Percentiles rank a stretch among this genome's conserved stretches.
phyloP scores from a whole-genome alignment of 1,140 invertebrate genomes.

The Penaeus japonicus region DNA sequence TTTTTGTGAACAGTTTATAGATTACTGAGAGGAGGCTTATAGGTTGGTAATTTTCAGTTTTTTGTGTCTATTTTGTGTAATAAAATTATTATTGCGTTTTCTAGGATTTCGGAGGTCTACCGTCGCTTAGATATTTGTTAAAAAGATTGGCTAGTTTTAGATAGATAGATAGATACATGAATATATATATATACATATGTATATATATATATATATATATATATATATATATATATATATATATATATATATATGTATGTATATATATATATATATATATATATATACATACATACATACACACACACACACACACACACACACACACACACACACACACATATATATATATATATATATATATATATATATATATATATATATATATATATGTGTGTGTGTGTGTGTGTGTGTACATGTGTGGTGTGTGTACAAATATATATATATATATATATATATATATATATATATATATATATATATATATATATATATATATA shows the following conservation, averaged over 20 bases:
- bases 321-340: background rate
- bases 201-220: slow-evolving; percentile 6
- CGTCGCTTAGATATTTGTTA: too few species aligned
- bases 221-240: slow-evolving; percentile 1
- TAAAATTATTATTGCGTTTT: too few species aligned
- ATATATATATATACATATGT: background rate
- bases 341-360: too few species aligned
- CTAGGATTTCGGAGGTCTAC: too few species aligned
- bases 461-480: background rate
- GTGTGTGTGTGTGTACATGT: background rate
- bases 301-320: background rate
- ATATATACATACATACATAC: background rate
- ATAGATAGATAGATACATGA: background rate
- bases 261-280: background rate
- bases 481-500: slow-evolving; percentile 2
- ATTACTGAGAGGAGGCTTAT: too few species aligned
- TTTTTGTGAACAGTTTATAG: too few species aligned
- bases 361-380: too few species aligned
- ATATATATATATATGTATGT: background rate
- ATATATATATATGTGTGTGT: background rate
- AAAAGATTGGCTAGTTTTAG: too few species aligned
- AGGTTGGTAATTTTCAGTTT: too few species aligned
- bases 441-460: slow-evolving; percentile 13
- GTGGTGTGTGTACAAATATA: slow-evolving; percentile 3
- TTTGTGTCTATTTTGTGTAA: too few species aligned